phyloP scores from a whole-genome alignment of 2,797 vertebrate genomes.

The Pangasius macronema region DNA sequence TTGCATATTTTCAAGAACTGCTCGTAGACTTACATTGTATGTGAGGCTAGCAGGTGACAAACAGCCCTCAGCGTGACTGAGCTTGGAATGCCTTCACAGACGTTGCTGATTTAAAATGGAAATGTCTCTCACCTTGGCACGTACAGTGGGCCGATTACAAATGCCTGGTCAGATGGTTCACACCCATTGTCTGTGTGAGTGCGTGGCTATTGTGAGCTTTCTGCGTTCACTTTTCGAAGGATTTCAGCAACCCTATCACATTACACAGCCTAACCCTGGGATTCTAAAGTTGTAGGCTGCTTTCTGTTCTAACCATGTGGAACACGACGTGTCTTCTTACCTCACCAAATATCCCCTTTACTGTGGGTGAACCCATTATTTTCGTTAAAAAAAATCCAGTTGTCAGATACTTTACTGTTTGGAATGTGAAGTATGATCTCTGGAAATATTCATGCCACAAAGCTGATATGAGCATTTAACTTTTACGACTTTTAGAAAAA shows the following conservation, averaged over 20 bases:
- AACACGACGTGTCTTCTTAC: no score
- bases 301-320: slow-evolving; percentile 9
- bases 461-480: not conserved
- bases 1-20: not conserved
- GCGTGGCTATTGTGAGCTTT: slow-evolving; percentile 49
- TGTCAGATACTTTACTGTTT: not conserved
- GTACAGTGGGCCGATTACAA: slow-evolving; percentile 56
- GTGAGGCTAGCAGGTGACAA: slow-evolving; percentile 22
- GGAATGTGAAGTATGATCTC: not conserved
- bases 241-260: slow-evolving; percentile 59
- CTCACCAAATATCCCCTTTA: no score
- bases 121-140: slow-evolving; percentile 57
- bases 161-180: slow-evolving; percentile 51
- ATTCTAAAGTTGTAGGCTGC: slow-evolving; percentile 3
- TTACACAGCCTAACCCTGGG: slow-evolving; percentile 7
- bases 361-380: no score
- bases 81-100: slow-evolving; percentile 42
- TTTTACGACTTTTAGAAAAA: not conserved
- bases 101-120: slow-evolving; percentile 68
- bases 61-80: slow-evolving; percentile 17
- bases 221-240: slow-evolving; percentile 53
- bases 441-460: not conserved
- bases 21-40: not conserved
- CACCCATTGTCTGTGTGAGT: slow-evolving; percentile 39
- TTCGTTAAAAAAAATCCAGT: no score